Evolutionary conservation across 1,140 invertebrate genomes (phyloP).

Genomic region (Chironomus tepperi): DNA sequence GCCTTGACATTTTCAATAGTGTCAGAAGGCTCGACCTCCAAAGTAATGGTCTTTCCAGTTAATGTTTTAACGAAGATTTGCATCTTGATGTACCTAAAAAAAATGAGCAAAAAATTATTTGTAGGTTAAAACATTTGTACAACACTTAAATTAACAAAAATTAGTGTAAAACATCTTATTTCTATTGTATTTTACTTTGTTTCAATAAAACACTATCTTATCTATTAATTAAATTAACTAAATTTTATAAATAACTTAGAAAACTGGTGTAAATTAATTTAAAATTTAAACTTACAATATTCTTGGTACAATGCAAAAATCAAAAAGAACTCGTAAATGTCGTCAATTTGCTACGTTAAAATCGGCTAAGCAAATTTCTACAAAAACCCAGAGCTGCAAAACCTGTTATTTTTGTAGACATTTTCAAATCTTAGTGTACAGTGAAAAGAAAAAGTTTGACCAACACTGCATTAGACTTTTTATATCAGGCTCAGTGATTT

Average conservation of each 20-base stretch:
- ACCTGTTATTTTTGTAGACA: too few species aligned
- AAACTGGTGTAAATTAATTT: not conserved
- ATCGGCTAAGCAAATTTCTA: too few species aligned
- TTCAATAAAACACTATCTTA: not conserved
- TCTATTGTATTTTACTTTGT: not conserved
- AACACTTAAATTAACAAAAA: not conserved
- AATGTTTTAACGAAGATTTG: conserved; percentile 79
- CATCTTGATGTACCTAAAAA: conserved; percentile 41
- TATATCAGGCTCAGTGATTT: too few species aligned
- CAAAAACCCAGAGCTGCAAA: too few species aligned
- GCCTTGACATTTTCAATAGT: conserved; percentile 82
- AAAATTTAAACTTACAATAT: not conserved
- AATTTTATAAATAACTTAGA: not conserved
- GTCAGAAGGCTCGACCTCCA: conserved; percentile 74
- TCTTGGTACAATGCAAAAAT: not conserved
- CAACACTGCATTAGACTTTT: too few species aligned
- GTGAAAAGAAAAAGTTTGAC: too few species aligned
- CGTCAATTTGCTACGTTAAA: too few species aligned
- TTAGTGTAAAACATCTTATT: not conserved
- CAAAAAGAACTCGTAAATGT: not conserved
- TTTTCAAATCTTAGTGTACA: too few species aligned
- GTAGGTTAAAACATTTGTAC: conserved; percentile 23
- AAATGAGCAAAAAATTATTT: conserved; percentile 17
- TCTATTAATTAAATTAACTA: not conserved
- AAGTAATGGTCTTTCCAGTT: conserved; percentile 79